These are phyloP conservation scores for Drosophila anceps DNA, from an alignment of 2,888 invertebrate genomes.

Conservation along the genomic window DNA sequence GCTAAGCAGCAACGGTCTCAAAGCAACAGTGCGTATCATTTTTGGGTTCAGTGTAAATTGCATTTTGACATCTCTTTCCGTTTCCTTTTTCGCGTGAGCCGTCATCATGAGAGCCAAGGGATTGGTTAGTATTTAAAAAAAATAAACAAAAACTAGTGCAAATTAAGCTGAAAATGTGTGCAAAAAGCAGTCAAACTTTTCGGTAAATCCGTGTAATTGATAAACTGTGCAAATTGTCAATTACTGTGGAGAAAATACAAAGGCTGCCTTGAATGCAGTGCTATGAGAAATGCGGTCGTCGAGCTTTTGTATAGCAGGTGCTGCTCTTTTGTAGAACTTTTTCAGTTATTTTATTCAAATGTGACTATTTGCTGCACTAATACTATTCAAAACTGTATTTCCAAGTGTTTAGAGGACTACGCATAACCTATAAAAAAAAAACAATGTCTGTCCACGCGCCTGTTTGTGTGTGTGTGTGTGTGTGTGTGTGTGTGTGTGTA, in stretches of 20 bases:
- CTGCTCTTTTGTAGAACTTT: background rate
- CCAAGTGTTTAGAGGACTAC: background rate
- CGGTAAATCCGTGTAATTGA: constrained; percentile 4
- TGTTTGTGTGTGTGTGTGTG: constrained; percentile 21
- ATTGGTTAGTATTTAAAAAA: constrained; percentile 88
- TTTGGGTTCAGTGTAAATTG: constrained; percentile 58
- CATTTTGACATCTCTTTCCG: constrained; percentile 81
- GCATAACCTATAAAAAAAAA: constrained; percentile 64
- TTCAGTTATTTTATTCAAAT: background rate
- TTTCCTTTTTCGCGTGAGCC: constrained; percentile 85
- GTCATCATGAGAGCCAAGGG: constrained; percentile 94
- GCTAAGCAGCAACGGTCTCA: constrained; percentile 14
- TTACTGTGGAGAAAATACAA: constrained; percentile 30
- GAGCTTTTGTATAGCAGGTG: background rate
- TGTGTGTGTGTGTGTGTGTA: constrained; percentile 18
- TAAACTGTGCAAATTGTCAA: constrained; percentile 5
- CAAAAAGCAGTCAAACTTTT: constrained; percentile 15
- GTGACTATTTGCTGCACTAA: background rate
- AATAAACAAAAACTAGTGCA: constrained; percentile 46
- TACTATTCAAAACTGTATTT: background rate
- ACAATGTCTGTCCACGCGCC: constrained; percentile 44
- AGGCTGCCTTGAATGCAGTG: background rate
- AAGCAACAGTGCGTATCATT: constrained; percentile 42
- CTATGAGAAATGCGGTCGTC: constrained; percentile 24
- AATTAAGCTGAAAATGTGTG: constrained; percentile 50